A percentile compares a stretch with the other conserved stretches of the same genome.
phyloP scores from a whole-genome alignment of 2,888 invertebrate genomes.

The Sthenelais limicola region DNA sequence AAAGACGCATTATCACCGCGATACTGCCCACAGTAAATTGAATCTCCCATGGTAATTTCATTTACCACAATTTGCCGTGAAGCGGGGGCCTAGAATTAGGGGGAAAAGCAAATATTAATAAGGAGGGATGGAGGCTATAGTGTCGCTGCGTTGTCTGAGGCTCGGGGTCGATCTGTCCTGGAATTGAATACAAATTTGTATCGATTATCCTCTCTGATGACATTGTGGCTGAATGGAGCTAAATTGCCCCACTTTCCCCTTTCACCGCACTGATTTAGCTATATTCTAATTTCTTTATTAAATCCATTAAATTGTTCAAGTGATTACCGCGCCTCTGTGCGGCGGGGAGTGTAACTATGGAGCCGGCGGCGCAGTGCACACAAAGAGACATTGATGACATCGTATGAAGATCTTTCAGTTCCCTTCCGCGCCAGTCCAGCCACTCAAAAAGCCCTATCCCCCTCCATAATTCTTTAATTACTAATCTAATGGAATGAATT shows the following conservation, averaged over 20 bases:
- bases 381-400: neutral
- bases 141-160: slow-evolving; percentile 23
- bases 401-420: neutral
- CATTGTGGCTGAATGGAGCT: slow-evolving; percentile 1
- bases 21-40: slow-evolving; percentile 36
- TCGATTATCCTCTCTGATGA: neutral
- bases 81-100: slow-evolving; percentile 31
- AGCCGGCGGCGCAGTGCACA: neutral
- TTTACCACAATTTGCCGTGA: slow-evolving; percentile 28
- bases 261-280: slow-evolving; percentile 34
- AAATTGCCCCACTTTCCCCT: slow-evolving; percentile 26
- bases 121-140: slow-evolving; percentile 13
- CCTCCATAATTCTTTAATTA: slow-evolving; percentile 45
- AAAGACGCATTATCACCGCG: slow-evolving; percentile 19
- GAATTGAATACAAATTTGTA: slow-evolving; percentile 16
- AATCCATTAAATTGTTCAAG: slow-evolving; percentile 2
- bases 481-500: slow-evolving; percentile 44
- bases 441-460: slow-evolving; percentile 20
- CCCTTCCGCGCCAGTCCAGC: neutral
- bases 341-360: neutral
- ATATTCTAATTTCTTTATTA: slow-evolving; percentile 42
- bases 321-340: neutral
- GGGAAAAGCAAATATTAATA: slow-evolving; percentile 43
- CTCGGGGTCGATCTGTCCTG: slow-evolving; percentile 13
- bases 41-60: slow-evolving; percentile 35